phyloP scores from a whole-genome alignment of 2,113 vertebrate genomes.

The Varanus komodoensis region DNA sequence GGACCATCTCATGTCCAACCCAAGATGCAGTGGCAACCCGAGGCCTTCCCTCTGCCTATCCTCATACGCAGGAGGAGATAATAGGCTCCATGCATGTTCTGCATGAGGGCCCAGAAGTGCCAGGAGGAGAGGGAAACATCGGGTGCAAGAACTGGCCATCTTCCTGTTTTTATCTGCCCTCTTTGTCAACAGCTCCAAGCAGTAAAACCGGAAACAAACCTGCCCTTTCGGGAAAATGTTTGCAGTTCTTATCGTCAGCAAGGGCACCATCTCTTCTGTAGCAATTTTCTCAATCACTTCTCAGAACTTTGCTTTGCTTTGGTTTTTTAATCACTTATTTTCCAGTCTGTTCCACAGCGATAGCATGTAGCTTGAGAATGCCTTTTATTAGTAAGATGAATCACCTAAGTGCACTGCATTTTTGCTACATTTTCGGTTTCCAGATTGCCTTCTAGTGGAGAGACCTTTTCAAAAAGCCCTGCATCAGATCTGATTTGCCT shows the following conservation, averaged over 20 bases:
- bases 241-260: neutral
- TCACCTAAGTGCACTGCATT: conserved; percentile 68
- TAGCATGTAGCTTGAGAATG: conserved; percentile 40
- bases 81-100: neutral
- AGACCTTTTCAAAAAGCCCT: conserved; percentile 53
- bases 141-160: neutral
- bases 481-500: conserved; percentile 51
- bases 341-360: conserved; percentile 14
- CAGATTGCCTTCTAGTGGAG: conserved; percentile 64
- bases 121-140: neutral
- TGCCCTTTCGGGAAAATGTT: neutral
- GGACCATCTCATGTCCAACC: no score
- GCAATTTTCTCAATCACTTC: neutral
- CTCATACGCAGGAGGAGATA: neutral
- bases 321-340: conserved; percentile 18
- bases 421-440: conserved; percentile 74
- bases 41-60: neutral
- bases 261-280: fast-evolving
- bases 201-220: neutral
- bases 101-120: neutral
- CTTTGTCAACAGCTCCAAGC: neutral
- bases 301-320: neutral
- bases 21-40: neutral
- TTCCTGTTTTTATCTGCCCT: neutral
- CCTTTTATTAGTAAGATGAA: conserved; percentile 69